These are phyloP conservation scores for Charadrius vociferus DNA, from an alignment of 2,113 vertebrate genomes.

Conservation along the genomic window DNA sequence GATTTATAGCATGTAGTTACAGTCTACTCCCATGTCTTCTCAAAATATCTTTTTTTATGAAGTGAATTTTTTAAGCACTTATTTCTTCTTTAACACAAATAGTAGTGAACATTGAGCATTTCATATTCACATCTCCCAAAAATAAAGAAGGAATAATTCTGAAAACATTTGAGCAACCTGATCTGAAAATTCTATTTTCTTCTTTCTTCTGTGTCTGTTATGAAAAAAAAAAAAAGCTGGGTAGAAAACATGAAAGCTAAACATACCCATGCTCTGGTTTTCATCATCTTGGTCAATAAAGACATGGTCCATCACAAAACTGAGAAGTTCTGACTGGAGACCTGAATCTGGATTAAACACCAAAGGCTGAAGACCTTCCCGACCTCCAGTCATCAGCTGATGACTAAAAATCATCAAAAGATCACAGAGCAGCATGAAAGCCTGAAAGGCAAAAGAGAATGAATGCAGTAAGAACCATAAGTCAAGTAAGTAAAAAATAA, in stretches of 20 bases:
- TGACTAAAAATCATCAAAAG: conserved; percentile 99
- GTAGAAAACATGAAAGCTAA: neutral
- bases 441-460: conserved; percentile 75
- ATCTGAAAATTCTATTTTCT: neutral
- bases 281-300: conserved; percentile 99
- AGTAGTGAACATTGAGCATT: neutral
- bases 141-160: neutral
- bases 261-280: conserved; percentile 98
- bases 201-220: neutral
- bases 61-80: neutral
- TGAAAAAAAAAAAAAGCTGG: neutral
- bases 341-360: conserved; percentile 95
- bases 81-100: neutral
- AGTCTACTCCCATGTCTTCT: neutral
- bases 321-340: conserved; percentile 96
- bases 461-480: neutral
- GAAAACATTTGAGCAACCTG: neutral
- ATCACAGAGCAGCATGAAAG: conserved; percentile 99
- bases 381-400: conserved; percentile 90
- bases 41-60: neutral
- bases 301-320: conserved; percentile 97
- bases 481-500: neutral
- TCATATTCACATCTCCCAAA: neutral
- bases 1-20: neutral
- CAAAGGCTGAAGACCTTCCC: conserved; percentile 93